Evolutionary conservation across 2,888 invertebrate species (phyloP).

Genomic region (Pheosia gnoma): DNA sequence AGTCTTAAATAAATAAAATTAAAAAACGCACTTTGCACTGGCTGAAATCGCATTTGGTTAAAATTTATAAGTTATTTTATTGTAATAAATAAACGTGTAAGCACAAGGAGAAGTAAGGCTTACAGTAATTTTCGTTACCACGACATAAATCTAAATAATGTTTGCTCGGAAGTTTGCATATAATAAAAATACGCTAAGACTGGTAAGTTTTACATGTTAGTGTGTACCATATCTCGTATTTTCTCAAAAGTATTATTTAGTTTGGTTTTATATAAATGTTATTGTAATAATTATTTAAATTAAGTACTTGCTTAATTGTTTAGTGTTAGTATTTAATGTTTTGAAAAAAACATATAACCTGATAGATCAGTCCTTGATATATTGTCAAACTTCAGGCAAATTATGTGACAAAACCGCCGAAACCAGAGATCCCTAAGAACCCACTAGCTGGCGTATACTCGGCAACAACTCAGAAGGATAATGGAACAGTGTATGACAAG

Average conservation of each 20-base stretch:
- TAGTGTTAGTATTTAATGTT: too few relatives aligned
- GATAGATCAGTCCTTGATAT: neutral
- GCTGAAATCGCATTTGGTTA: too few relatives aligned
- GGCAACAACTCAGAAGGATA: conserved; percentile 85
- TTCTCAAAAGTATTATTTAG: too few relatives aligned
- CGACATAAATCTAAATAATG: conserved; percentile 24
- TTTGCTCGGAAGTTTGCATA: conserved; percentile 22
- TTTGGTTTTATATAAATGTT: too few relatives aligned
- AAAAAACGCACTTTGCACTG: too few relatives aligned
- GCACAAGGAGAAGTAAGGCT: too few relatives aligned
- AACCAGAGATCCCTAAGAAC: conserved; percentile 88
- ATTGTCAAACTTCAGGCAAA: conserved; percentile 42
- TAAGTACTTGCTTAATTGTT: neutral
- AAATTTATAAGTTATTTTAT: too few relatives aligned
- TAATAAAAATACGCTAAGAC: conserved; percentile 17
- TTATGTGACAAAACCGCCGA: conserved; percentile 69
- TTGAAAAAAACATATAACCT: neutral
- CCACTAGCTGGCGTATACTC: conserved; percentile 84
- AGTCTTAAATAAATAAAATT: too few relatives aligned
- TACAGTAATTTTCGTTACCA: too few relatives aligned
- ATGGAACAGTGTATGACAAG: conserved; percentile 93
- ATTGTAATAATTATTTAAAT: too few relatives aligned
- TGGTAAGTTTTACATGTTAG: conserved; percentile 20
- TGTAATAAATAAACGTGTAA: too few relatives aligned
- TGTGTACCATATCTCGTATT: too few relatives aligned